phyloP scores from a whole-genome alignment of 2,888 invertebrate genomes.

The Nephrotoma flavescens region DNA sequence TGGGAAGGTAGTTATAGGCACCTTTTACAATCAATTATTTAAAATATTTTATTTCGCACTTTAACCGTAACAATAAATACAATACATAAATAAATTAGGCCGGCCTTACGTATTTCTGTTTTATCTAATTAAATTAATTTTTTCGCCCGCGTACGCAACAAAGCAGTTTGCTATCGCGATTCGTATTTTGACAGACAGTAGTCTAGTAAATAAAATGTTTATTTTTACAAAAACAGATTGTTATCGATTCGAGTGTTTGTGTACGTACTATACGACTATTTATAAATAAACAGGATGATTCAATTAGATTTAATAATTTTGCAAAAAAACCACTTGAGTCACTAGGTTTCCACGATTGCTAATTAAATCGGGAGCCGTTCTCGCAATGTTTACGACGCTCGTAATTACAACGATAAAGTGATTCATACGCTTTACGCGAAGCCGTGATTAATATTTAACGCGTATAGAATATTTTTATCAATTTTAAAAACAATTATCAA shows the following conservation, averaged over 20 bases:
- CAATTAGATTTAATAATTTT: neutral
- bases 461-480: neutral
- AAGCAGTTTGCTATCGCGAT: neutral
- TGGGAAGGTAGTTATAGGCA: too few relatives aligned
- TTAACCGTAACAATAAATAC: too few relatives aligned
- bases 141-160: neutral
- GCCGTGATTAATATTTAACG: neutral
- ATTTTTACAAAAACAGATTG: neutral
- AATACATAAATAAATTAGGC: too few relatives aligned
- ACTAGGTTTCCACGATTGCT: neutral
- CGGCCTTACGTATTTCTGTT: neutral
- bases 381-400: neutral
- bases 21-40: too few relatives aligned
- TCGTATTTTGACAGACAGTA: neutral
- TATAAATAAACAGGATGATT: neutral
- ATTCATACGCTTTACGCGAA: neutral
- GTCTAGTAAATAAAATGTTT: neutral
- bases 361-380: neutral
- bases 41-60: too few relatives aligned
- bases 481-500: neutral
- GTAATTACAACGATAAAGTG: neutral
- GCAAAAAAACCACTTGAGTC: neutral
- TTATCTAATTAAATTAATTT: neutral
- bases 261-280: neutral
- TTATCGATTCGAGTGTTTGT: neutral